Evolutionary conservation across 2,797 vertebrate genomes (phyloP), one percentile per base, ranked within the genome.

Genomic region (Perodicticus potto): DNA sequence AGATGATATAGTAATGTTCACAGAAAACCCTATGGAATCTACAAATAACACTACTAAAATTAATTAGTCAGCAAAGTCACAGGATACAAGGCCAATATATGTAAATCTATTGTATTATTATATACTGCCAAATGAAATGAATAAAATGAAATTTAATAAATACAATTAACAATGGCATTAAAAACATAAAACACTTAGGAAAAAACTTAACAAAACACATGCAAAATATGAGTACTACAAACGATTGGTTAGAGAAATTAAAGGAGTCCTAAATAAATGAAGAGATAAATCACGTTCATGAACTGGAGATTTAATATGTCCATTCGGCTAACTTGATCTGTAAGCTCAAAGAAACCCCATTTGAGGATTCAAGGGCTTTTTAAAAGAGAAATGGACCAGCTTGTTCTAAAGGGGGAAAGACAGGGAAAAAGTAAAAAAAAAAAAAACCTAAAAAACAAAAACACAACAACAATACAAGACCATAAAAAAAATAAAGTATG

Each of bases 341-440:
- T 76, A 81, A 76, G 43, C 40, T 61, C 61, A 91, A 91, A 91
- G 61, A 76, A 89, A 88, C 55, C 37, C 61, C 53, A 83, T 55
- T 49, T 32, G 59, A 92, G 67, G 10, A 53, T 19, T 86, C 61
- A 87, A 19, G 4, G 34, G 7, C 8, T 25, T 70, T 57, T 78
- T 20, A 8, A 23, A 3, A 3, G n/a, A 70, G 22, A 80, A 17
- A 63, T 19, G 25, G 27, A 17, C 12, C n/a, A 40, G 23, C 45
- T 69, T 82, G 32, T 27, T 55, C n/a, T 63, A 65, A 83, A 81
- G 57, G 7, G 32, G 10, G 20, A n/a, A 74, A 86, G 61, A 81
- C 4, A 73, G 14, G 16, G n/a, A 67, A 89, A 70, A 74, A 40
- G 53, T 43, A 63, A 73, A 32, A 74, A 45, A 83, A 1, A 49